Evolutionary conservation across 2,113 vertebrate genomes (phyloP).

Genomic region (Tachycineta bicolor): DNA sequence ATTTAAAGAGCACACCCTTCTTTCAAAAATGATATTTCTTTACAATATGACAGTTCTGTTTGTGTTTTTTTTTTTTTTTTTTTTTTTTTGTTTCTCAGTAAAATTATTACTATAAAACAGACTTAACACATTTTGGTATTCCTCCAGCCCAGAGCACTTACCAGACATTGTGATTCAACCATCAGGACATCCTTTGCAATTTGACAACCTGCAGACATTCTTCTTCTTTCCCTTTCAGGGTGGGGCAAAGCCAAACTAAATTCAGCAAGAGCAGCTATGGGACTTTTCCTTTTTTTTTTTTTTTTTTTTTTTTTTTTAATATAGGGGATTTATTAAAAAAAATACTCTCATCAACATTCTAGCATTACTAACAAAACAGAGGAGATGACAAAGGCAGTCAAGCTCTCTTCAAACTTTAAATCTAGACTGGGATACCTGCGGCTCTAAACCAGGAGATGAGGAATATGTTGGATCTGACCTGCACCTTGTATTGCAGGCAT

Average conservation of each 20-base stretch:
- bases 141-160: slow-evolving; percentile 49
- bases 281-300: background rate
- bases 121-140: slow-evolving; percentile 32
- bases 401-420: slow-evolving; percentile 59
- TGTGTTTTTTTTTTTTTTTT: background rate
- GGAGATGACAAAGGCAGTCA: slow-evolving; percentile 50
- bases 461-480: slow-evolving; percentile 42
- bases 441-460: slow-evolving; percentile 41
- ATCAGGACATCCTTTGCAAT: background rate
- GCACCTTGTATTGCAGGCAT: slow-evolving; percentile 13
- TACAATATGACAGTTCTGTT: slow-evolving; percentile 3
- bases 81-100: background rate
- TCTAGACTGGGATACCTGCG: slow-evolving; percentile 14
- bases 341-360: slow-evolving; percentile 67
- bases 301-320: background rate
- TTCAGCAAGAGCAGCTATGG: slow-evolving; percentile 19
- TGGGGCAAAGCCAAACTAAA: slow-evolving; percentile 47
- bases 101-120: slow-evolving; percentile 48
- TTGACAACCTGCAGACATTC: slow-evolving; percentile 7
- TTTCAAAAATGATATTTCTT: slow-evolving; percentile 45
- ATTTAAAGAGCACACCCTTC: background rate
- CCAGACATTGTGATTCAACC: slow-evolving; percentile 19
- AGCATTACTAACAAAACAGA: slow-evolving; percentile 66
- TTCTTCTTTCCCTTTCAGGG: slow-evolving; percentile 46
- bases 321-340: slow-evolving; percentile 68